Percentiles rank a stretch among this genome's conserved stretches.
phyloP scores from a whole-genome alignment of 2,797 vertebrate species.

The Varecia variegata region DNA sequence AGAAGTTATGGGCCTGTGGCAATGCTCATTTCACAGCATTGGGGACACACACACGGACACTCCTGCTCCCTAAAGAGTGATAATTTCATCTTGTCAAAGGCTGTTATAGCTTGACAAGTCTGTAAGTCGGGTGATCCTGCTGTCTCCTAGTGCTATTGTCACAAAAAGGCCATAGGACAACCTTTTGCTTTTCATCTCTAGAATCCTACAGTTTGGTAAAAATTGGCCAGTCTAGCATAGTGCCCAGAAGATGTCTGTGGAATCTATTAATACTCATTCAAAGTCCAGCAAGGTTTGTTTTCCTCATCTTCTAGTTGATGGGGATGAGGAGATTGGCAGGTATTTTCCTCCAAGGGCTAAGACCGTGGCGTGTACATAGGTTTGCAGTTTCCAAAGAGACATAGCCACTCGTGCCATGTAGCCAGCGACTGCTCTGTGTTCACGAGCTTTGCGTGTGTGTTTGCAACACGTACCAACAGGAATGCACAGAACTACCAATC shows the following conservation, averaged over 20 bases:
- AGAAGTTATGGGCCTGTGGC: not conserved
- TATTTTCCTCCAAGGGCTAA: not conserved
- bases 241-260: not conserved
- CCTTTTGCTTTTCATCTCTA: slow-evolving; percentile 19
- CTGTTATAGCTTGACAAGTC: not conserved
- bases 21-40: not conserved
- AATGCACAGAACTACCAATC: not conserved
- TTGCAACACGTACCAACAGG: not conserved
- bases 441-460: not conserved
- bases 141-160: not conserved
- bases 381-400: not conserved
- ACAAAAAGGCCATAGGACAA: not conserved
- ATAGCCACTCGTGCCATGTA: accelerated
- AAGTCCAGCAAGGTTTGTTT: not conserved
- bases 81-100: not conserved
- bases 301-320: not conserved
- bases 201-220: not conserved
- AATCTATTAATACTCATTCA: not conserved
- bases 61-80: not conserved
- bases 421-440: not conserved
- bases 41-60: not conserved
- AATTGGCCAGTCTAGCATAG: not conserved
- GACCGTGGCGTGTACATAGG: not conserved
- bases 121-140: not conserved
- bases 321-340: not conserved